Conservation (phyloP, 2,113 vertebrate genomes). For the Daboia siamensis region DNA sequence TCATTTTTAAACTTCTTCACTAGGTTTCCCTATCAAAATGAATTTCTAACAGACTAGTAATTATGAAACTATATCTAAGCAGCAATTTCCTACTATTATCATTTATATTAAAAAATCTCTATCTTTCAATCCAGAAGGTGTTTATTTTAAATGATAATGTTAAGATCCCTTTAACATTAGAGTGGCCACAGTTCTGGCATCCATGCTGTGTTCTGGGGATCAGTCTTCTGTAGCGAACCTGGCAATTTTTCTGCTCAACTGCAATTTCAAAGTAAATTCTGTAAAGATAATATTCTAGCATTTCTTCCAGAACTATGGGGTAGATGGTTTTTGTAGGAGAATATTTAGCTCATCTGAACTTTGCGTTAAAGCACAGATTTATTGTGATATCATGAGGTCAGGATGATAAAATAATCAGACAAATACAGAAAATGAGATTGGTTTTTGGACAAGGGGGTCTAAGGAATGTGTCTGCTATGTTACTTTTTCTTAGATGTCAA, state of each 20-base stretch:
- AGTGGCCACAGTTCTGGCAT: not conserved
- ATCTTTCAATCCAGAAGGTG: not conserved
- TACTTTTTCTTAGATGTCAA: not conserved
- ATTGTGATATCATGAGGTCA: not conserved
- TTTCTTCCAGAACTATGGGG: not conserved
- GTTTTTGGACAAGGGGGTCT: not conserved
- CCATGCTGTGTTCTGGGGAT: not conserved
- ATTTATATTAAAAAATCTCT: not conserved
- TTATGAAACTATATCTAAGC: not conserved
- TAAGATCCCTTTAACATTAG: not conserved
- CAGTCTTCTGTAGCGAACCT: not conserved
- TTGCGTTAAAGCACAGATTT: not conserved
- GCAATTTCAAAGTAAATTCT: not conserved
- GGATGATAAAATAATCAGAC: not conserved
- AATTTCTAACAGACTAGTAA: not conserved
- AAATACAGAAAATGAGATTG: not conserved
- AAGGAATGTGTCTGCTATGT: not conserved
- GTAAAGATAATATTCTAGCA: not conserved
- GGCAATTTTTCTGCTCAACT: not conserved
- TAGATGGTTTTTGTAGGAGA: not conserved
- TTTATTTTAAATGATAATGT: not conserved
- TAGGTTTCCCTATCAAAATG: not conserved
- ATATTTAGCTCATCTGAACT: not conserved
- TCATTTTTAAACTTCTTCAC: not conserved
- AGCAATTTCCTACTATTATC: not conserved